phyloP scores from a whole-genome alignment of 2,113 vertebrate genomes.

The Proterorhinus semilunaris region DNA sequence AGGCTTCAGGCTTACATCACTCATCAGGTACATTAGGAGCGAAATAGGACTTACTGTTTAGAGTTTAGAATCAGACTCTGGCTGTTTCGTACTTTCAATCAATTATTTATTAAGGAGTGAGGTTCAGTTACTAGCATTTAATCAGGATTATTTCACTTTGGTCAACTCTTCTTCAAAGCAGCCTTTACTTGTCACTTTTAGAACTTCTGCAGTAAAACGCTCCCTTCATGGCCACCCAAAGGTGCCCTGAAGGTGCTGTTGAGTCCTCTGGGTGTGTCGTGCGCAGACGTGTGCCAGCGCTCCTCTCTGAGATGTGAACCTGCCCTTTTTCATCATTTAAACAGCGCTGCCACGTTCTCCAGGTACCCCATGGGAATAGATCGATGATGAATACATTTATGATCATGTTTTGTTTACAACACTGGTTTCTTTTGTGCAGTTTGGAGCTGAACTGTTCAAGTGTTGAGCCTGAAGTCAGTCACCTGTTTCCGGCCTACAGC shows the following conservation, averaged over 20 bases:
- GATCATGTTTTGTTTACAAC: neutral
- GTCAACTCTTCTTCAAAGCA: too few species aligned
- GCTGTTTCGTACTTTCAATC: neutral
- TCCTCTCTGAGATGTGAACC: constrained; percentile 69
- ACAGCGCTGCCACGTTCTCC: constrained; percentile 57
- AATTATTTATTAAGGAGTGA: neutral
- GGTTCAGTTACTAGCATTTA: neutral
- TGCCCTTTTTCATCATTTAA: constrained; percentile 69
- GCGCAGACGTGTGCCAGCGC: constrained; percentile 56
- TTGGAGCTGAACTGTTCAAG: constrained; percentile 61
- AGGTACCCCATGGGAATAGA: constrained; percentile 47
- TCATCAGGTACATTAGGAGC: constrained; percentile 63
- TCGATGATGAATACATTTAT: neutral
- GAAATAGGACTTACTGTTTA: neutral
- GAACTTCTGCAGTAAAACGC: constrained; percentile 65
- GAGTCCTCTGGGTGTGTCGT: constrained; percentile 67
- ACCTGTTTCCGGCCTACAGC: constrained; percentile 72
- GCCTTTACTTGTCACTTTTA: neutral
- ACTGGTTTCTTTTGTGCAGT: constrained; percentile 33
- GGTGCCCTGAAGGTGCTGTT: constrained; percentile 52
- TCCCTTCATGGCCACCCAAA: constrained; percentile 63
- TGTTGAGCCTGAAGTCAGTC: constrained; percentile 54
- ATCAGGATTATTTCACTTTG: too few species aligned
- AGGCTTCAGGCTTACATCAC: constrained; percentile 65
- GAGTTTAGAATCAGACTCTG: neutral